These are phyloP conservation scores for Poeciliopsis occidentalis DNA, from an alignment of 2,113 vertebrate genomes.

Conservation along the genomic window DNA sequence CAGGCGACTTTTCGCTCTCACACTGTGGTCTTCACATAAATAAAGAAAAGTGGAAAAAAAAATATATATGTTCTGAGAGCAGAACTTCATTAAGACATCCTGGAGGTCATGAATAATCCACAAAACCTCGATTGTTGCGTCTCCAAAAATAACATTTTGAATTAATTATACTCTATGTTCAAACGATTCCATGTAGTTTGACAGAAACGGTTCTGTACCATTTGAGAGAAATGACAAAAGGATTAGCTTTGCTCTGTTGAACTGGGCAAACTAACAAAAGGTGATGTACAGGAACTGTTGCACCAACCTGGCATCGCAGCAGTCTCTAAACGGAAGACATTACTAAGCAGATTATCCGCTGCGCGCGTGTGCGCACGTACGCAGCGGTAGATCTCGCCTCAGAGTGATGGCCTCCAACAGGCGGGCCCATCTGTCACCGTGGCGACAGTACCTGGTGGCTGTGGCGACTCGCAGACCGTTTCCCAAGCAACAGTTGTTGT, in stretches of 20 bases:
- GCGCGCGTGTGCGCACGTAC: conserved; percentile 41
- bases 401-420: conserved; percentile 77
- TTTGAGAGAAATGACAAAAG: not conserved
- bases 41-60: not conserved
- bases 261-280: conserved; percentile 1
- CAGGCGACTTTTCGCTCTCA: not conserved
- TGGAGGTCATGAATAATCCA: not conserved
- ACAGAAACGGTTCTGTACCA: not conserved
- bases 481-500: conserved; percentile 66
- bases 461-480: conserved; percentile 67
- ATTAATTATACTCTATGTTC: not conserved
- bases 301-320: conserved; percentile 67
- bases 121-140: not conserved
- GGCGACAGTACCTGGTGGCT: conserved; percentile 60
- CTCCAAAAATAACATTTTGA: not conserved
- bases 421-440: conserved; percentile 84
- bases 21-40: not conserved
- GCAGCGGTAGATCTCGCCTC: conserved; percentile 47
- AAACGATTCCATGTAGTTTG: not conserved
- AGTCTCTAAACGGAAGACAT: conserved; percentile 80
- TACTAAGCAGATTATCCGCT: conserved; percentile 80
- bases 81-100: too few species aligned
- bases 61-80: too few species aligned
- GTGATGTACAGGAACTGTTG: conserved; percentile 23
- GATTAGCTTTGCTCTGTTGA: not conserved